phyloP scores from a whole-genome alignment of 53 echinoderm and acorn worm species.

The Astropecten irregularis region DNA sequence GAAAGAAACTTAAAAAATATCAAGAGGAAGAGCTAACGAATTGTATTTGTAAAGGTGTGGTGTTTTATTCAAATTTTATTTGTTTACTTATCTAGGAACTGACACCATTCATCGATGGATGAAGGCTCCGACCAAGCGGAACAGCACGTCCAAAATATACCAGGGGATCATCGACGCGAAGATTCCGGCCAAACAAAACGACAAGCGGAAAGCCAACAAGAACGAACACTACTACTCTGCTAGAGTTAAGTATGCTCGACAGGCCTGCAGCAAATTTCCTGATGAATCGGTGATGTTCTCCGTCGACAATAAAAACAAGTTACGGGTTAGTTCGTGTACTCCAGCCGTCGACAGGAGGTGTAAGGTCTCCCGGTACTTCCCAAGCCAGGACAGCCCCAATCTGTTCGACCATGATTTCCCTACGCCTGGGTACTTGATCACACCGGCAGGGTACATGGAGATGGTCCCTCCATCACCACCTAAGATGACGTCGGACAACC shows the following conservation, averaged over 20 bases:
- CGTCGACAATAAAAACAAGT: constrained; percentile 74
- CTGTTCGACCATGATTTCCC: constrained; percentile 73
- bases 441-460: constrained; percentile 66
- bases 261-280: constrained; percentile 28
- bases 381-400: constrained; percentile 52
- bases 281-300: constrained; percentile 23
- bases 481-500: constrained; percentile 1
- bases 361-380: constrained; percentile 42
- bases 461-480: constrained; percentile 13
- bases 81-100: too few relatives aligned
- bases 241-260: constrained; percentile 41
- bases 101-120: constrained; percentile 51
- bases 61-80: too few relatives aligned
- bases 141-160: background rate
- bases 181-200: constrained; percentile 29
- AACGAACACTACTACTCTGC: constrained; percentile 70
- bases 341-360: constrained; percentile 53
- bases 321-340: constrained; percentile 41
- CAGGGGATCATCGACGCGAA: constrained; percentile 2
- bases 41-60: too few relatives aligned
- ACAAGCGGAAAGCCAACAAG: constrained; percentile 19
- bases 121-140: constrained; percentile 31
- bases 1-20: too few relatives aligned
- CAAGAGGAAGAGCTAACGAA: too few relatives aligned
- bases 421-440: constrained; percentile 62